These are phyloP conservation scores for Progne subis DNA, from an alignment of 2,113 vertebrate genomes.

Conservation along the genomic window DNA sequence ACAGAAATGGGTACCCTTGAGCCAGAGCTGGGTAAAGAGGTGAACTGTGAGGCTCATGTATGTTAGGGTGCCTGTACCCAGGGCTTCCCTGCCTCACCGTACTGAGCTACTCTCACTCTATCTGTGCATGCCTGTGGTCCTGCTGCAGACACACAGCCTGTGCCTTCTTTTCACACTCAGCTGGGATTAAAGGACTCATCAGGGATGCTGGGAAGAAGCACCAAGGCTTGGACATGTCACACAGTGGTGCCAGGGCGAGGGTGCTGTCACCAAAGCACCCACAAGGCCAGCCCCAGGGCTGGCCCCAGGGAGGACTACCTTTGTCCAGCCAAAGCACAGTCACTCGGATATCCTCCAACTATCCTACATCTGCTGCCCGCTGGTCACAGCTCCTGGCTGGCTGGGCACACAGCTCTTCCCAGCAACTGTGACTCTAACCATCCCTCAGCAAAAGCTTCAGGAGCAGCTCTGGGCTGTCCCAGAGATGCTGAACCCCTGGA, in stretches of 20 bases:
- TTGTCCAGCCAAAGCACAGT: background rate
- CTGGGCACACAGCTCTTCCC: background rate
- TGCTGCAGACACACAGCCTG: background rate
- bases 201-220: background rate
- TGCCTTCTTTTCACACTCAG: background rate
- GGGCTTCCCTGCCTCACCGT: background rate
- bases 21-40: background rate
- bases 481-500: background rate
- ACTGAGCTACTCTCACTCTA: background rate
- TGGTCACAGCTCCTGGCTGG: background rate
- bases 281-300: background rate
- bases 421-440: background rate
- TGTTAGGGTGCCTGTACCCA: background rate
- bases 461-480: background rate
- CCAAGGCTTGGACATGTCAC: background rate
- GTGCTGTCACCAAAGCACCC: background rate
- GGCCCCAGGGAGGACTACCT: background rate
- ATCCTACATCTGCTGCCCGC: background rate
- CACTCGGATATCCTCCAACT: fast-evolving
- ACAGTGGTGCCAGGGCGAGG: background rate
- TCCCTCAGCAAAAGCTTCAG: background rate
- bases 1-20: background rate
- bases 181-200: background rate
- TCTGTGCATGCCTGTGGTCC: background rate
- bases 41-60: background rate